Percentiles rank a stretch among this genome's conserved stretches.
phyloP scores from a whole-genome alignment of 2,888 invertebrate genomes.

The Trichogramma evanescens region DNA sequence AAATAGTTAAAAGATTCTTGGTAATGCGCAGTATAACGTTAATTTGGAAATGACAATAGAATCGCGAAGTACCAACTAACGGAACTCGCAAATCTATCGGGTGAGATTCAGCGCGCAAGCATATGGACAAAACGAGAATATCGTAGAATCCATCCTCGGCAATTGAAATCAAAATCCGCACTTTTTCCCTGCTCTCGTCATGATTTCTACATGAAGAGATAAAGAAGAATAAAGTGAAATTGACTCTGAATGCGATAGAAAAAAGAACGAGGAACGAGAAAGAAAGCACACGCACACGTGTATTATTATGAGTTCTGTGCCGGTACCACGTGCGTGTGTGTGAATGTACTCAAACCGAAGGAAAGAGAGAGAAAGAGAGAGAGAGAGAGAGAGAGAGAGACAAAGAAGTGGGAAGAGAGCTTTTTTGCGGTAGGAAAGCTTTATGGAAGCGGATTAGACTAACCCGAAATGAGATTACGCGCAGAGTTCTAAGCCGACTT shows the following conservation, averaged over 20 bases:
- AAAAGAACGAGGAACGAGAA: not conserved
- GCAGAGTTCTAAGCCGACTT: conserved; percentile 35
- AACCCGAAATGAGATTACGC: conserved; percentile 39
- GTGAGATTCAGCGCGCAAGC: too few relatives aligned
- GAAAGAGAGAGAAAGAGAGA: not conserved
- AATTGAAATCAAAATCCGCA: not conserved
- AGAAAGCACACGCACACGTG: not conserved
- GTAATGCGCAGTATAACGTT: too few relatives aligned
- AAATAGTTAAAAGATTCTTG: too few relatives aligned
- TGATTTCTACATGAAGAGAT: not conserved
- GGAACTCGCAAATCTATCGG: too few relatives aligned
- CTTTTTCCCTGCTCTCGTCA: not conserved
- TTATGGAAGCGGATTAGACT: conserved; percentile 35
- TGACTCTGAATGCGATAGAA: not conserved
- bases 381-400: not conserved
- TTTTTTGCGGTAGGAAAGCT: conserved; percentile 21
- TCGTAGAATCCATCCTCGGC: too few relatives aligned
- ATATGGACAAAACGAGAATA: too few relatives aligned
- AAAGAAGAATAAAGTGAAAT: not conserved
- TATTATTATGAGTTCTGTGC: too few relatives aligned
- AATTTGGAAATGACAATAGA: too few relatives aligned
- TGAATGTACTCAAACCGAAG: not conserved
- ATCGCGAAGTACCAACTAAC: too few relatives aligned
- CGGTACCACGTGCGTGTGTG: too few relatives aligned
- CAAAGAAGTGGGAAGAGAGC: not conserved